phyloP scores from a whole-genome alignment of 2,113 vertebrate genomes.

The Silurus meridionalis region DNA sequence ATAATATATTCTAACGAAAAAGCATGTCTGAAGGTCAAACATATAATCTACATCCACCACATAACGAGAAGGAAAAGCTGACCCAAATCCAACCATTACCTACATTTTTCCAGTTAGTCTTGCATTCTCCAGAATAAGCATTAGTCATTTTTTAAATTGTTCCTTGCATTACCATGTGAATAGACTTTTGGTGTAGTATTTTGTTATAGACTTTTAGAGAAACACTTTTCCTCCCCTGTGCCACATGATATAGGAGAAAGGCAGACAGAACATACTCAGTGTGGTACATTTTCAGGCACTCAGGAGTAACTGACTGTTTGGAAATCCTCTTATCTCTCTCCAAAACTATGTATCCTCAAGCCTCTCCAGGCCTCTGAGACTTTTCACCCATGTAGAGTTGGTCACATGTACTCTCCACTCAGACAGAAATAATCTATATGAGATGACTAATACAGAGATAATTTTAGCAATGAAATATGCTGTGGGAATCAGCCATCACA shows the following conservation, averaged over 20 bases:
- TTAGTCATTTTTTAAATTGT: slow-evolving; percentile 29
- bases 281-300: slow-evolving; percentile 33
- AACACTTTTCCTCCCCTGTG: not conserved
- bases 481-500: not conserved
- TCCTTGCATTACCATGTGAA: not conserved
- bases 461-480: not conserved
- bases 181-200: not conserved
- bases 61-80: slow-evolving; percentile 35
- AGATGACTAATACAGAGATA: not conserved
- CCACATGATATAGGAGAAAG: slow-evolving; percentile 4
- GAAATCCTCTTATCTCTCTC: slow-evolving; percentile 43
- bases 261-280: not conserved
- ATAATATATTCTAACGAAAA: slow-evolving; percentile 14
- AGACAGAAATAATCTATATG: slow-evolving; percentile 43
- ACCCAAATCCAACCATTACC: slow-evolving; percentile 52
- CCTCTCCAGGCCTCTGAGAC: slow-evolving; percentile 40
- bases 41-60: slow-evolving; percentile 17
- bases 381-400: slow-evolving; percentile 36
- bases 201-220: slow-evolving; percentile 5
- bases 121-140: slow-evolving; percentile 18
- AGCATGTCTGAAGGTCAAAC: slow-evolving; percentile 20
- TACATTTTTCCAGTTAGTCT: slow-evolving; percentile 58
- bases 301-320: slow-evolving; percentile 24
- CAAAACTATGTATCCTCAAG: slow-evolving; percentile 40
- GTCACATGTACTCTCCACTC: slow-evolving; percentile 43